Evolutionary conservation across 2,888 invertebrate species (phyloP).

Genomic region (Callosobruchus maculatus): DNA sequence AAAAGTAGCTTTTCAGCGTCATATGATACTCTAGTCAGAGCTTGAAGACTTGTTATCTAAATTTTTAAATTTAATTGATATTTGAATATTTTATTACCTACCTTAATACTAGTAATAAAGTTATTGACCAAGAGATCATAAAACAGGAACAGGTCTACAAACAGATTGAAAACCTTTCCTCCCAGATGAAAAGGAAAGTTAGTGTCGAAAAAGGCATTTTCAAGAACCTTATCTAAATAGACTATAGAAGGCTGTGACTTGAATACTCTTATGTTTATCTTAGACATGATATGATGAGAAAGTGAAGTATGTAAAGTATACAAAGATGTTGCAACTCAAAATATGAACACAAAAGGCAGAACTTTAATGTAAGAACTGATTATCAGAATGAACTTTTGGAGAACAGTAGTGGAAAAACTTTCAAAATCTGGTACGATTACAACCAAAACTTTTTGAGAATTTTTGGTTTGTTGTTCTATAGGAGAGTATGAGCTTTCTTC

Average conservation of each 20-base stretch:
- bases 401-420: slow-evolving; percentile 65
- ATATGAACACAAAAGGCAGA: slow-evolving; percentile 72
- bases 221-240: slow-evolving; percentile 69
- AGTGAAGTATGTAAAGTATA: slow-evolving; percentile 76
- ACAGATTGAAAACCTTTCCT: slow-evolving; percentile 73
- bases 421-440: slow-evolving; percentile 85
- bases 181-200: slow-evolving; percentile 77
- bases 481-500: slow-evolving; percentile 9
- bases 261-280: slow-evolving; percentile 75
- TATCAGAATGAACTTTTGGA: slow-evolving; percentile 80
- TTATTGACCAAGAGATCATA: slow-evolving; percentile 89
- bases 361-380: slow-evolving; percentile 62
- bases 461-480: slow-evolving; percentile 24
- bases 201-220: slow-evolving; percentile 62
- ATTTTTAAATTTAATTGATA: no score
- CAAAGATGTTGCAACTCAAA: slow-evolving; percentile 85
- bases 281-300: slow-evolving; percentile 78
- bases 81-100: slow-evolving; percentile 39
- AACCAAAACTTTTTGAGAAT: slow-evolving; percentile 55
- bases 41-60: no score
- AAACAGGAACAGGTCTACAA: slow-evolving; percentile 84
- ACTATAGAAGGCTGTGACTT: slow-evolving; percentile 73
- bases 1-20: no score
- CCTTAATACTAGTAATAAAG: slow-evolving; percentile 81
- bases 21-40: no score